Evolutionary conservation across 1,140 invertebrate species (phyloP).

Genomic region (Bradynema listronoti): DNA sequence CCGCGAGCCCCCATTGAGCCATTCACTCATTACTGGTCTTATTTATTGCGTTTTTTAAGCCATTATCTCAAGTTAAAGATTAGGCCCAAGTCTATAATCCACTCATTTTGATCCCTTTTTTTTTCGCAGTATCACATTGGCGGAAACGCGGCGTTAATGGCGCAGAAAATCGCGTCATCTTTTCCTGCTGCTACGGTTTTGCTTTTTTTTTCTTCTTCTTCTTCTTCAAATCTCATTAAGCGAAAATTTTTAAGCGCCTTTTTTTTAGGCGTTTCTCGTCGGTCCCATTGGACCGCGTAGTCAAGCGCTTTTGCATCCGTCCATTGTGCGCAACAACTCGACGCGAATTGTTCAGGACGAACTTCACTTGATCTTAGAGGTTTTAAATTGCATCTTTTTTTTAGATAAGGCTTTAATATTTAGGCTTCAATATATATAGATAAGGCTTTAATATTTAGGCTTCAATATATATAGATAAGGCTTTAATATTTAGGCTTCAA

Average conservation of each 20-base stretch:
- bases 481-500: neutral
- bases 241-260: conserved; percentile 9
- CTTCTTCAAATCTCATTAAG: neutral
- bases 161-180: conserved; percentile 58
- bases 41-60: too few species aligned
- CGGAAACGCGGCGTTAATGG: conserved; percentile 62
- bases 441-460: too few species aligned
- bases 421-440: too few species aligned
- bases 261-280: conserved; percentile 58
- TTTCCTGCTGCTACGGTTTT: conserved; percentile 59
- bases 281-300: conserved; percentile 61
- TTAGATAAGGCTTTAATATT: too few species aligned
- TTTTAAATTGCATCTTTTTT: too few species aligned
- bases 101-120: too few species aligned
- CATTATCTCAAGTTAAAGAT: too few species aligned
- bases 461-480: too few species aligned
- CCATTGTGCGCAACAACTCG: conserved; percentile 56
- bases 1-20: too few species aligned
- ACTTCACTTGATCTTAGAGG: conserved; percentile 62
- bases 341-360: conserved; percentile 59
- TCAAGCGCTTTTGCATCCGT: conserved; percentile 56
- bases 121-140: conserved; percentile 60
- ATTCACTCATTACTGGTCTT: too few species aligned
- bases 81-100: too few species aligned
- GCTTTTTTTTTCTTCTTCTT: too few species aligned